phyloP scores from a whole-genome alignment of 2,888 invertebrate species.

The Synanthedon tipuliformis region DNA sequence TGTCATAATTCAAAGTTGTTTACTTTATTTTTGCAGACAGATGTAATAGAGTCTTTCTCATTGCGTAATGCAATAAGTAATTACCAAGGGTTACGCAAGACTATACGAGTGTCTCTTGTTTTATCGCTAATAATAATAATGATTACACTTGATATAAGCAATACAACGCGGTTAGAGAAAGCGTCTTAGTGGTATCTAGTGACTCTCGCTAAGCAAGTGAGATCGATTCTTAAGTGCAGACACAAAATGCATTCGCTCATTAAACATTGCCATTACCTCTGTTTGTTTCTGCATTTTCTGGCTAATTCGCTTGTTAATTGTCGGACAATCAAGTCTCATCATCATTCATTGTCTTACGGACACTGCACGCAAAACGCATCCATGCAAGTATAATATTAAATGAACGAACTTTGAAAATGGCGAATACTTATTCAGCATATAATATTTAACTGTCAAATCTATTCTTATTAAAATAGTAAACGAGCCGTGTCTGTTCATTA shows the following conservation, averaged over 20 bases:
- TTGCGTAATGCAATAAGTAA: constrained; percentile 8
- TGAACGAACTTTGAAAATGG: too few relatives aligned
- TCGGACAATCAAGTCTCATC: background rate
- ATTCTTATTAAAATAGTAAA: too few relatives aligned
- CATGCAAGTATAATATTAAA: too few relatives aligned
- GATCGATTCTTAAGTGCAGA: background rate
- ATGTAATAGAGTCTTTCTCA: background rate
- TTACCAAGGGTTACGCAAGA: constrained; percentile 1
- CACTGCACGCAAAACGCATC: too few relatives aligned
- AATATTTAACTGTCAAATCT: too few relatives aligned
- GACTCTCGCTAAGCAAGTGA: background rate
- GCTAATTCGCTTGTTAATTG: background rate
- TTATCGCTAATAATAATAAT: background rate
- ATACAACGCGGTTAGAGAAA: constrained; percentile 24
- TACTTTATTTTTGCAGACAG: background rate
- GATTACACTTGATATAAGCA: constrained; percentile 9
- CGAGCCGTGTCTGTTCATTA: too few relatives aligned
- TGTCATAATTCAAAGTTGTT: background rate
- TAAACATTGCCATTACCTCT: background rate
- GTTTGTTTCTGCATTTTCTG: background rate
- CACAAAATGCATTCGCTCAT: background rate
- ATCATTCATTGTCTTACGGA: background rate
- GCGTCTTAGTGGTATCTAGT: constrained; percentile 16
- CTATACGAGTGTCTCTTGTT: background rate
- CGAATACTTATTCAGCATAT: too few relatives aligned